These are phyloP conservation scores for Dicyrtomina minuta DNA, from an alignment of 2,888 invertebrate genomes.

Conservation along the genomic window DNA sequence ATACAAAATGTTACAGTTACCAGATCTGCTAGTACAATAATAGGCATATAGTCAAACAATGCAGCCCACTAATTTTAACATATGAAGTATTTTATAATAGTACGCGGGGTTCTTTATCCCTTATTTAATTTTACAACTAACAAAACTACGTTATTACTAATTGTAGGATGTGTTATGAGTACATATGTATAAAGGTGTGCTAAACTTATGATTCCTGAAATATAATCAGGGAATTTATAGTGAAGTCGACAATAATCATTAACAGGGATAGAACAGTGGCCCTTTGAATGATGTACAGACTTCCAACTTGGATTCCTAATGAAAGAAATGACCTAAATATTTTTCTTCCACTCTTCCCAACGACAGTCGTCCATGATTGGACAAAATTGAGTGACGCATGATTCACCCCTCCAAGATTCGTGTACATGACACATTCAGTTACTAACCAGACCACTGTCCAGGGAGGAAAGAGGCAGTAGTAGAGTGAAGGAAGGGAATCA, in stretches of 20 bases:
- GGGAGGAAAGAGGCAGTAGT: neutral
- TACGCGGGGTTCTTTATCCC: too few species aligned
- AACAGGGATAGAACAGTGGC: neutral
- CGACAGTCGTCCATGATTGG: conserved; percentile 5
- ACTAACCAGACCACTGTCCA: neutral
- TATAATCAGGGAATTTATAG: neutral
- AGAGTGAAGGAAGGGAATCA: neutral
- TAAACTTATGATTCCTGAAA: too few species aligned
- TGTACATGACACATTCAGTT: neutral
- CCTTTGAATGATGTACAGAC: conserved; percentile 9
- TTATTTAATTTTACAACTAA: too few species aligned
- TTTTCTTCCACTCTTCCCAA: neutral
- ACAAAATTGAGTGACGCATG: conserved; percentile 4
- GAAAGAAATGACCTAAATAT: neutral
- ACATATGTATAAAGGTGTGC: too few species aligned
- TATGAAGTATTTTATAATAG: too few species aligned
- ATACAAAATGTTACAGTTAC: too few species aligned
- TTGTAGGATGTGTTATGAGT: too few species aligned
- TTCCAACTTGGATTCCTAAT: neutral
- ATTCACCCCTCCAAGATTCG: conserved; percentile 4
- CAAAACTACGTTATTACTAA: too few species aligned
- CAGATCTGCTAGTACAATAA: too few species aligned
- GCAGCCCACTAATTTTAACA: too few species aligned
- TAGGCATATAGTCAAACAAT: too few species aligned
- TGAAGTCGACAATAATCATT: neutral